Evolutionary conservation across 1,140 invertebrate species (phyloP).

Genomic region (Metopolophium dirhodum): DNA sequence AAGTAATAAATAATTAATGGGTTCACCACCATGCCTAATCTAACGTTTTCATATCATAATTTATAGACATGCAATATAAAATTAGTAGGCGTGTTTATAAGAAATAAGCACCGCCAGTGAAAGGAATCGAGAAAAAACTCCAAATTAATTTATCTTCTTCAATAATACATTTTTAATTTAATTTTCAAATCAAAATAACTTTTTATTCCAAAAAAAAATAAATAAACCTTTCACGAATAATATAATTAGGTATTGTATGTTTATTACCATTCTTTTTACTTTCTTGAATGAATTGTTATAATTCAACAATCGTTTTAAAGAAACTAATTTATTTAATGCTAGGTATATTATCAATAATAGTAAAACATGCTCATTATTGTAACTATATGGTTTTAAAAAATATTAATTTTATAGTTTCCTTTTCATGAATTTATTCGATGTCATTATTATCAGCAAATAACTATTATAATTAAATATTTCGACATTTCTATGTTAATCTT

Average conservation of each 20-base stretch:
- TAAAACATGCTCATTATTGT: neutral
- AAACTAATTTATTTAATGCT: neutral
- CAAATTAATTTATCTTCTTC: neutral
- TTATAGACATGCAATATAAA: neutral
- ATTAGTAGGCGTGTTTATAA: constrained; percentile 10
- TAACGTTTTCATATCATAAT: constrained; percentile 4
- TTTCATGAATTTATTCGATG: neutral
- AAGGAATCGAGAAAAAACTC: neutral
- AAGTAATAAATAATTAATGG: neutral
- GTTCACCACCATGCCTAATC: neutral
- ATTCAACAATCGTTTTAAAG: neutral
- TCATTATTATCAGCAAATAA: neutral
- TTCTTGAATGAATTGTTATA: neutral
- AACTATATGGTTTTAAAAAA: neutral
- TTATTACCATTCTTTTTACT: neutral
- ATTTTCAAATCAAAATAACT: neutral
- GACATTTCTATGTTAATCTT: neutral
- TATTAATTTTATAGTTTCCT: neutral
- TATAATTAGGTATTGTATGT: neutral
- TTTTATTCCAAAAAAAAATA: neutral
- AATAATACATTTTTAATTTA: constrained; percentile 15
- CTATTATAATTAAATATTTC: neutral
- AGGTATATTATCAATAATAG: neutral
- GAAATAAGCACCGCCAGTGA: neutral
- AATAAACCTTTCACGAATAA: neutral